phyloP scores from a whole-genome alignment of 2,888 invertebrate species.

The Brachycybe producta region DNA sequence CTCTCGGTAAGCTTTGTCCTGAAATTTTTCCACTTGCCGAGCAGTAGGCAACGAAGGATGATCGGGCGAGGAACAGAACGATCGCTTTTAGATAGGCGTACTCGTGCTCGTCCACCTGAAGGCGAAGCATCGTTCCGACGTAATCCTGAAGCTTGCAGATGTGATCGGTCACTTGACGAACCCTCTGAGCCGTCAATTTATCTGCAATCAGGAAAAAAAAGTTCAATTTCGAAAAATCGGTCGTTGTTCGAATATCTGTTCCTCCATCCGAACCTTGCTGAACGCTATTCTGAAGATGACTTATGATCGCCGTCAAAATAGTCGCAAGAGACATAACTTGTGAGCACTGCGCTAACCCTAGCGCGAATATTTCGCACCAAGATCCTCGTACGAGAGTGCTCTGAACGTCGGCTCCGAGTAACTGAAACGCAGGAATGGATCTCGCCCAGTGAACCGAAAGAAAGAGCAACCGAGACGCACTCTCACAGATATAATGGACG shows the following conservation, averaged over 20 bases:
- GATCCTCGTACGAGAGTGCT: constrained; percentile 68
- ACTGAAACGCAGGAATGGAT: constrained; percentile 66
- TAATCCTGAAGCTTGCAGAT: constrained; percentile 72
- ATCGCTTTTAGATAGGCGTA: constrained; percentile 77
- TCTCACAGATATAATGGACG: constrained; percentile 89
- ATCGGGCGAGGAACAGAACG: constrained; percentile 64
- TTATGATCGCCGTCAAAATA: constrained; percentile 67
- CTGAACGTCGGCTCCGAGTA: constrained; percentile 69
- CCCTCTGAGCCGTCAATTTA: constrained; percentile 60
- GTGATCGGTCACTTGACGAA: constrained; percentile 57
- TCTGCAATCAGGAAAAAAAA: constrained; percentile 28
- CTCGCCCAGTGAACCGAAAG: constrained; percentile 81
- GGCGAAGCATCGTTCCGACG: constrained; percentile 54
- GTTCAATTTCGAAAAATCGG: neutral
- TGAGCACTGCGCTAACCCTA: constrained; percentile 79
- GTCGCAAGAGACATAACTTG: constrained; percentile 61
- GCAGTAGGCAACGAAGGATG: constrained; percentile 40
- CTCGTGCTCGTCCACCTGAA: constrained; percentile 68
- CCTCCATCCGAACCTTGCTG: constrained; percentile 42
- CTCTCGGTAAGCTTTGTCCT: constrained; percentile 48
- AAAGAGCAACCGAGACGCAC: constrained; percentile 80
- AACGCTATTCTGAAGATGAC: constrained; percentile 61
- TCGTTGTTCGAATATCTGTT: too few relatives aligned
- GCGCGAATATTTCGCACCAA: constrained; percentile 83
- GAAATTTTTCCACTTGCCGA: constrained; percentile 45